Conservation (phyloP, 2,888 invertebrate genomes). For the Macrosiphum euphorbiae region DNA sequence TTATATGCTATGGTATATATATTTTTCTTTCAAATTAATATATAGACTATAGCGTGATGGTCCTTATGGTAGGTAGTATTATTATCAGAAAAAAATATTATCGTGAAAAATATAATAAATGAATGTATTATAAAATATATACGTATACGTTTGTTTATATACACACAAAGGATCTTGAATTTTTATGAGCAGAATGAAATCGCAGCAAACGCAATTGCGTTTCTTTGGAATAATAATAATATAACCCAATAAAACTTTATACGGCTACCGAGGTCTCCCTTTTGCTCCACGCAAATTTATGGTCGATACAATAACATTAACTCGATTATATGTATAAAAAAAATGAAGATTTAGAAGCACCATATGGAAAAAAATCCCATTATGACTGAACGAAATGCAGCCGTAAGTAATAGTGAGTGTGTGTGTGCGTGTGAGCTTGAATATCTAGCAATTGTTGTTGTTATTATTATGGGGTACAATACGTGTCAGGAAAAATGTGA, state of each 20-base stretch:
- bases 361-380: constrained; percentile 53
- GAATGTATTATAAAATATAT: constrained; percentile 1
- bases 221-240: constrained; percentile 44
- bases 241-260: constrained; percentile 60
- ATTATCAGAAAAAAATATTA: neutral
- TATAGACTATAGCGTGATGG: neutral
- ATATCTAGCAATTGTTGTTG: constrained; percentile 32
- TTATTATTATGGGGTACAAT: neutral
- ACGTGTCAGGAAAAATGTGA: constrained; percentile 18
- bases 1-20: neutral
- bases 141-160: neutral
- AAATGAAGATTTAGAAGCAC: constrained; percentile 45
- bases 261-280: constrained; percentile 25
- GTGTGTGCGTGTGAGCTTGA: neutral
- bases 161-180: neutral
- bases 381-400: constrained; percentile 40
- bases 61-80: neutral
- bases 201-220: constrained; percentile 39
- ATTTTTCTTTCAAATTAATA: neutral
- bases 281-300: constrained; percentile 33
- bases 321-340: constrained; percentile 52
- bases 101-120: constrained; percentile 16
- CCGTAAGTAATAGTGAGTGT: constrained; percentile 12
- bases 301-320: constrained; percentile 58
- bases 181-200: constrained; percentile 54